Evolutionary conservation across 2,888 invertebrate species (phyloP), one percentile per base, ranked within the genome.

Genomic region (Cataglyphis cursor): DNA sequence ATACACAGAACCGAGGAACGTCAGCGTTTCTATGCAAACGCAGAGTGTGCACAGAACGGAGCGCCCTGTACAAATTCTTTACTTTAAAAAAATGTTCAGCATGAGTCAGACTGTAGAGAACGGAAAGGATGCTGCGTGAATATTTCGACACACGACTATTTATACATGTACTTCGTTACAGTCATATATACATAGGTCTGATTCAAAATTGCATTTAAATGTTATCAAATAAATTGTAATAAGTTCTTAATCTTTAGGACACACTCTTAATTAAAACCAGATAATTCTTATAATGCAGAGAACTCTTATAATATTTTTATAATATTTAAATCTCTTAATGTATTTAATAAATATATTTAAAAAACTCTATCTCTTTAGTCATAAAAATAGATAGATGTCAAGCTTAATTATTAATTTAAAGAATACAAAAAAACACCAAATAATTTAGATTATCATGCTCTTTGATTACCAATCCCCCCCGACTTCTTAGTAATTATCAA

Each of bases 71-170:
- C 82, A 70, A 82, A 87, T 87, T 87, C 85, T 86, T 85, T 81
- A 82, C 70, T 85, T 85, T 68, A 86, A 88, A 89, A 89, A 86
- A 89, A 89, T 88, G 73, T 76, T 73, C 31, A 74, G n/a, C 85
- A 82, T 85, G 85, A 86, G 82, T 89, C 83, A 86, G 82, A 76
- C 72, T 21, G 21, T 21, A 72, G 85, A 76, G 84, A 88, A 84
- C 83, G 84, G 68, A 76, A 59, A 81, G 73, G 80, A 76, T 65
- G 41, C 38, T 44, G 76, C 81, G 24, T 12, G 51, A 61, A 68
- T 48, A 78, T 82, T 78, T 78, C 78, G 44, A 66, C 35, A 78
- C 54, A 15, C 38, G 21, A 51, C 82, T 88, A 88, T 88, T 88
- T 86, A 86, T 70, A 68, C 44, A 28, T 57, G 41, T 44, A 28